Conservation (phyloP, 2,797 vertebrate genomes). For the Hippocampus kuda region DNA sequence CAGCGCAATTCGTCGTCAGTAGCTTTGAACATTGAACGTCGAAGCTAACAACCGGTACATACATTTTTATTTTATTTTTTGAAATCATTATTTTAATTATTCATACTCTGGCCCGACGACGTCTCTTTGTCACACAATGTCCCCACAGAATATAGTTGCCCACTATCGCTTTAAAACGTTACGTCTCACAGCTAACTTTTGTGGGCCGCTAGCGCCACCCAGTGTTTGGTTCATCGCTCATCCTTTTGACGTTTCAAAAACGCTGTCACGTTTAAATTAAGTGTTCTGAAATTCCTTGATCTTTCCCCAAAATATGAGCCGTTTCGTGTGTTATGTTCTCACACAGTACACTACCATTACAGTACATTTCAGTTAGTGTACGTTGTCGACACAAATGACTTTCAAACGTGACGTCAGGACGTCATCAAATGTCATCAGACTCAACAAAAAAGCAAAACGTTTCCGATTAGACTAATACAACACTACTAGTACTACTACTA, state of each 20-base stretch:
- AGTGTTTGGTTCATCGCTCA: background rate
- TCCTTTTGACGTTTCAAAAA: background rate
- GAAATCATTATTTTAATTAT: background rate
- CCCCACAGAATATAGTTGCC: background rate
- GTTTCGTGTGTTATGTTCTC: background rate
- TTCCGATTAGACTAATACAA: no score
- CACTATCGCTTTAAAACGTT: background rate
- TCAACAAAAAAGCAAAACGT: no score
- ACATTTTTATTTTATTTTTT: background rate
- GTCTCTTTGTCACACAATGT: background rate
- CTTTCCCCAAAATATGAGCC: background rate
- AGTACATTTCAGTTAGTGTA: no score
- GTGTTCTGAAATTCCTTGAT: background rate
- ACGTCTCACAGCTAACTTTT: background rate
- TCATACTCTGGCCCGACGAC: background rate
- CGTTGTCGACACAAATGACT: background rate
- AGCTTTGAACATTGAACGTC: background rate
- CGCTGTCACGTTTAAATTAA: background rate
- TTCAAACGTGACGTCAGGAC: background rate
- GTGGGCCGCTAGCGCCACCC: background rate
- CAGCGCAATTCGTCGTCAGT: constrained; percentile 14
- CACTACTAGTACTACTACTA: no score
- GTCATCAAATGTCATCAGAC: no score
- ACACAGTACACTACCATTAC: background rate
- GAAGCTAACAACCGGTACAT: background rate